A percentile compares a stretch with the other conserved stretches of the same genome.
These are phyloP conservation scores for Temnopleurus reevesii DNA, from an alignment of 53 echinoderm and acorn worm species.

Conservation along the genomic window DNA sequence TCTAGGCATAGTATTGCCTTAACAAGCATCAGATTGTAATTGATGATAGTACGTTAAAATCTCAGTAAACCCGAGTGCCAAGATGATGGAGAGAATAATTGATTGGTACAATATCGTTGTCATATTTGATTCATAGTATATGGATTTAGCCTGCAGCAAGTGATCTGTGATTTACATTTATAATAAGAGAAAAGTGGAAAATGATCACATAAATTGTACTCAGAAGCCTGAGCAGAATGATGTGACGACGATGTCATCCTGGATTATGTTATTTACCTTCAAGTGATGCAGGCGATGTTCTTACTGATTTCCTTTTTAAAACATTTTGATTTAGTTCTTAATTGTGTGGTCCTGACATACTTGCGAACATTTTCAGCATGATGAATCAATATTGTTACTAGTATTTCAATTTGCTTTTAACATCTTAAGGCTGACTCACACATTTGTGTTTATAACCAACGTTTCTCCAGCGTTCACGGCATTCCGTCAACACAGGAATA, in stretches of 20 bases:
- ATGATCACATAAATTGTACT: neutral
- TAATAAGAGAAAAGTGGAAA: neutral
- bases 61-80: neutral
- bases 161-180: slow-evolving; percentile 11
- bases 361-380: too few species aligned
- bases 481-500: too few species aligned
- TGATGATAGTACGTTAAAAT: neutral
- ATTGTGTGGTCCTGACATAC: too few species aligned
- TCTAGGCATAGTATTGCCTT: neutral
- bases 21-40: too few species aligned
- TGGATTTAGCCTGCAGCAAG: neutral
- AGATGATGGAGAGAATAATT: neutral
- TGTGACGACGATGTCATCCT: neutral
- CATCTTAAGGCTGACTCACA: too few species aligned
- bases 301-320: too few species aligned
- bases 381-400: too few species aligned
- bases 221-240: neutral
- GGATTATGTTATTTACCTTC: neutral
- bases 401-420: too few species aligned
- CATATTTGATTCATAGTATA: slow-evolving; percentile 23
- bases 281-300: too few species aligned
- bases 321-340: too few species aligned
- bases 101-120: slow-evolving; percentile 8
- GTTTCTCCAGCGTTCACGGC: too few species aligned
- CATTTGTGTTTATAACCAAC: too few species aligned